These are phyloP conservation scores for Xenops minutus DNA, from an alignment of 2,797 vertebrate genomes.

Conservation along the genomic window DNA sequence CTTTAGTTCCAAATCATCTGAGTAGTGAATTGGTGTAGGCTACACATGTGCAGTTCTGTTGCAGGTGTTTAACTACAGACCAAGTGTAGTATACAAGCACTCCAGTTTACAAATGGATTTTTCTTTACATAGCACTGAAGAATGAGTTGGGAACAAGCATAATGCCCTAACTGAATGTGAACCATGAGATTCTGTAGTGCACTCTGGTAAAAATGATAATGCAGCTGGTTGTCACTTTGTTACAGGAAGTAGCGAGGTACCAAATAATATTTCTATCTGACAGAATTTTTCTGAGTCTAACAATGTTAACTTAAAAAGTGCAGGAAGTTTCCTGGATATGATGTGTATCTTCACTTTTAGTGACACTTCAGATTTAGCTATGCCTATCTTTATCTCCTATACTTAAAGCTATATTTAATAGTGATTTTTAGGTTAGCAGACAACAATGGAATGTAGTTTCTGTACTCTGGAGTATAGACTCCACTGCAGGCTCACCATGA, in stretches of 20 bases:
- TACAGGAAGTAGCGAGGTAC: neutral
- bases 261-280: neutral
- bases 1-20: neutral
- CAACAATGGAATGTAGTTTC: neutral
- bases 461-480: neutral
- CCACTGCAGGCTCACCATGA: neutral
- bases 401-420: neutral
- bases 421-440: constrained; percentile 3
- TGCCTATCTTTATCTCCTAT: neutral
- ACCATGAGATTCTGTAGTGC: neutral
- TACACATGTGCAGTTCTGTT: neutral
- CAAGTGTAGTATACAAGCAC: neutral
- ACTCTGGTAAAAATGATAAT: neutral
- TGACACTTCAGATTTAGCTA: neutral
- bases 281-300: neutral
- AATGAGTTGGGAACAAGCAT: neutral
- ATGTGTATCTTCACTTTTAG: neutral
- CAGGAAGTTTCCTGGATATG: neutral
- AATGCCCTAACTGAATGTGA: neutral
- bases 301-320: neutral
- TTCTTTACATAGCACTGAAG: neutral
- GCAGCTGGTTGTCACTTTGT: neutral
- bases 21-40: neutral
- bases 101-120: neutral
- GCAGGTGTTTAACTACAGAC: neutral